A percentile compares a stretch with the other conserved stretches of the same genome.
Conservation (phyloP, 2,888 invertebrate species). For the Sicus ferrugineus region DNA sequence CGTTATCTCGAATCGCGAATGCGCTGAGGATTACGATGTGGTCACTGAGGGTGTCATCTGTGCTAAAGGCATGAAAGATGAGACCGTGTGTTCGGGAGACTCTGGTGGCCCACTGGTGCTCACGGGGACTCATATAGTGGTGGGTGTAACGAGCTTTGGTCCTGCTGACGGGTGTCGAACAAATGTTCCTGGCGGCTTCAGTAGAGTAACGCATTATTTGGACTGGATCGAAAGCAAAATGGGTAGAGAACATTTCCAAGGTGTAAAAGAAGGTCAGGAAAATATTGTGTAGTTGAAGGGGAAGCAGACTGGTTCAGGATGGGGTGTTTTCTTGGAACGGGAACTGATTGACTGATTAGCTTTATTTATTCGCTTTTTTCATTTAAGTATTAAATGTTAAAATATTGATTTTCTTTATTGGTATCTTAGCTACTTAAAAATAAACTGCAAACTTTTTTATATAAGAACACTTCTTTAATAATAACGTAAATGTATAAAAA, state of each 20-base stretch:
- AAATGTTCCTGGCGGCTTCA: slow-evolving; percentile 61
- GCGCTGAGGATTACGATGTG: slow-evolving; percentile 57
- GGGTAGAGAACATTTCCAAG: slow-evolving; percentile 41
- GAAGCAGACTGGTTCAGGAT: no score
- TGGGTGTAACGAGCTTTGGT: slow-evolving; percentile 63
- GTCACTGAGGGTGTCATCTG: slow-evolving; percentile 58
- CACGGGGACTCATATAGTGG: slow-evolving; percentile 53
- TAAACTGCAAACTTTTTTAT: no score
- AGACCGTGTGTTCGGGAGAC: slow-evolving; percentile 62
- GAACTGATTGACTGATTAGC: slow-evolving; percentile 40
- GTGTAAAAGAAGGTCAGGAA: neutral
- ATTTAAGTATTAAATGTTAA: slow-evolving; percentile 5
- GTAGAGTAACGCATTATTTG: slow-evolving; percentile 58
- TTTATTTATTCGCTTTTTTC: slow-evolving; percentile 36
- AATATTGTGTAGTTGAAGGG: slow-evolving; percentile 11
- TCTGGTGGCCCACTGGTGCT: slow-evolving; percentile 63
- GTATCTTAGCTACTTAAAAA: no score
- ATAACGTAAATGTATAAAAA: neutral
- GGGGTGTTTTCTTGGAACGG: no score
- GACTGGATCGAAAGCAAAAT: slow-evolving; percentile 60
- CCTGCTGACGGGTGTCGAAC: slow-evolving; percentile 59
- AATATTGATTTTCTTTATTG: neutral
- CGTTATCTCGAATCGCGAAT: slow-evolving; percentile 59
- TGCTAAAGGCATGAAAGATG: slow-evolving; percentile 58
- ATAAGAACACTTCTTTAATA: no score